Evolutionary conservation across 2,888 invertebrate genomes (phyloP).

Genomic region (Morpho deidamia): DNA sequence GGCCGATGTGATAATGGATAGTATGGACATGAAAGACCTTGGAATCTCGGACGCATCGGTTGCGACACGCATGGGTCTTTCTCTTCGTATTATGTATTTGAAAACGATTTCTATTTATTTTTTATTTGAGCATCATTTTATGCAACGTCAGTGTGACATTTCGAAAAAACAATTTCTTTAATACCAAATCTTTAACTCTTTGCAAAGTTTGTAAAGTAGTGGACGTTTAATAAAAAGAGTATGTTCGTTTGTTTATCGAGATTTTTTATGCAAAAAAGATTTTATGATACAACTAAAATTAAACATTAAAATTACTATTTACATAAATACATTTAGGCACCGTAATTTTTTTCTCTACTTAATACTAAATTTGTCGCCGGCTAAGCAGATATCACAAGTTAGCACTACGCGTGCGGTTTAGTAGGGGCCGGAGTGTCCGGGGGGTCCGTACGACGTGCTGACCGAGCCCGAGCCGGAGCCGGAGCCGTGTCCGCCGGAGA

Average conservation of each 20-base stretch:
- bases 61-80: conserved; percentile 14
- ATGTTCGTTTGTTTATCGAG: conserved; percentile 48
- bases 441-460: conserved; percentile 81
- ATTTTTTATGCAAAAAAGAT: conserved; percentile 72
- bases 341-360: conserved; percentile 78
- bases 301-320: conserved; percentile 78
- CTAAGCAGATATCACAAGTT: conserved; percentile 74
- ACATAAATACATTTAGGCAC: conserved; percentile 80
- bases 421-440: conserved; percentile 84
- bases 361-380: conserved; percentile 70
- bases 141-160: not conserved
- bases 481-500: conserved; percentile 40
- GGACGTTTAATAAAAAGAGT: conserved; percentile 29
- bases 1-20: conserved; percentile 37
- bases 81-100: conserved; percentile 12
- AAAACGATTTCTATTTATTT: conserved; percentile 19
- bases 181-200: not conserved
- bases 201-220: not conserved
- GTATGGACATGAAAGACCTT: conserved; percentile 33
- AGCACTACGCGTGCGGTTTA: conserved; percentile 57
- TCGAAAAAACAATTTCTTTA: not conserved
- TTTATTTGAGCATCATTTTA: conserved; percentile 6
- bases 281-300: conserved; percentile 74
- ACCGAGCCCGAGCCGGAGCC: conserved; percentile 54
- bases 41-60: conserved; percentile 15